Conservation (phyloP, 2,888 invertebrate genomes). For the Lutraria lutraria region DNA sequence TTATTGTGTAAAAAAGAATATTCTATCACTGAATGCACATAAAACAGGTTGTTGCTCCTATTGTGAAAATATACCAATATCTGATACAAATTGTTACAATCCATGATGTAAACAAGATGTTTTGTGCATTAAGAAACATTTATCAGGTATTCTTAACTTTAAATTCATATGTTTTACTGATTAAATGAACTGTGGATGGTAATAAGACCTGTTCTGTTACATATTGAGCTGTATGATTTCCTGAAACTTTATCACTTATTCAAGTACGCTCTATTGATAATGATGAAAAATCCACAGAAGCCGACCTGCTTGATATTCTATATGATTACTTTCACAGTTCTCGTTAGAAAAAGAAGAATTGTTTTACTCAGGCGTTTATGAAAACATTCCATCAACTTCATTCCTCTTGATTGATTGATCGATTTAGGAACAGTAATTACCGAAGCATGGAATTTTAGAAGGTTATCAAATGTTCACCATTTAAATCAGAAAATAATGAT, state of each 20-base stretch:
- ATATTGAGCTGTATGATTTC: not conserved
- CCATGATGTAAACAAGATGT: no score
- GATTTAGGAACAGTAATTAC: not conserved
- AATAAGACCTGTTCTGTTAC: not conserved
- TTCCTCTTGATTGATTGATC: not conserved
- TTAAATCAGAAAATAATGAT: no score
- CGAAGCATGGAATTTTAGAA: not conserved
- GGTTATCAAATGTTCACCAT: conserved; percentile 4
- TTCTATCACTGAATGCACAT: no score
- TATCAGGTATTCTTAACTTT: no score
- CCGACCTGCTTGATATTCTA: not conserved
- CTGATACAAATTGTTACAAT: no score
- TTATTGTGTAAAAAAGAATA: no score
- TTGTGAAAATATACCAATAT: no score
- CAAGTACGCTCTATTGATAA: not conserved
- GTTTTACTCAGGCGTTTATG: not conserved
- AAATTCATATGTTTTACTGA: not conserved
- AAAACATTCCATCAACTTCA: not conserved
- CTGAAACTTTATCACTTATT: not conserved
- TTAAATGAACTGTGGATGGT: not conserved
- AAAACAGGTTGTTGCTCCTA: no score
- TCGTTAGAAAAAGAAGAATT: not conserved
- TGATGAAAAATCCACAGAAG: not conserved
- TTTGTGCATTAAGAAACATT: no score
- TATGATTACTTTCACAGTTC: conserved; percentile 6